Percentiles rank a stretch among this genome's conserved stretches.
phyloP scores from a whole-genome alignment of 2,113 vertebrate genomes.

The Brevimyrus niger region DNA sequence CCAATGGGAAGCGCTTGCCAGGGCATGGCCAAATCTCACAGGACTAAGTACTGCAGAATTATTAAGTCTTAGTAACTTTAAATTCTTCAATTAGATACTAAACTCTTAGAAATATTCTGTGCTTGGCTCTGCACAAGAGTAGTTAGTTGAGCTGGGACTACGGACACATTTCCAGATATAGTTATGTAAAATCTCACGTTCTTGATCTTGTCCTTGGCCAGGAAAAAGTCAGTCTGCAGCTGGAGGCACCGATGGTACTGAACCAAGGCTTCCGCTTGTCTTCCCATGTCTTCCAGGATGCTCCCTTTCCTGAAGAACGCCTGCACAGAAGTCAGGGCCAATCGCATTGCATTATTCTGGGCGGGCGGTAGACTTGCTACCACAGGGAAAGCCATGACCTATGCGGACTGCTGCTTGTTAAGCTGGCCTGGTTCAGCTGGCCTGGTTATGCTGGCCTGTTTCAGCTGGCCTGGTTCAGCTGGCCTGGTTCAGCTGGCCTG shows the following conservation, averaged over 20 bases:
- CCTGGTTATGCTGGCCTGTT: background rate
- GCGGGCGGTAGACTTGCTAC: background rate
- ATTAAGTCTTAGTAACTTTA: background rate
- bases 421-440: background rate
- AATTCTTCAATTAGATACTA: background rate
- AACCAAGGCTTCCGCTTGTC: slow-evolving; percentile 61
- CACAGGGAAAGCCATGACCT: background rate
- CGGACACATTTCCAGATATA: background rate
- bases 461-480: background rate
- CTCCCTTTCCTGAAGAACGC: slow-evolving; percentile 76
- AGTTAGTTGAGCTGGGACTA: background rate
- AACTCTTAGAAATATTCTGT: background rate
- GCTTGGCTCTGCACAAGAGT: background rate
- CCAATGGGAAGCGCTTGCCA: background rate
- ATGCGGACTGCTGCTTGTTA: background rate
- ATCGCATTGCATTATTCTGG: background rate
- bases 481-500: background rate
- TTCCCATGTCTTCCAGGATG: slow-evolving; percentile 70
- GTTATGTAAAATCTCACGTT: slow-evolving; percentile 36
- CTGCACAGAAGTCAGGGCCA: slow-evolving; percentile 43
- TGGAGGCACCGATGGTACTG: slow-evolving; percentile 69
- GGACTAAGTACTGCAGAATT: background rate
- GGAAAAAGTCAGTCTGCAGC: slow-evolving; percentile 61
- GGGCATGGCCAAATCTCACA: background rate
- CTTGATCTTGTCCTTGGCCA: slow-evolving; percentile 62